Base-by-base conservation (phyloP, 2,797 vertebrate species). In the Dromococcyx pavoninus region DNA sequence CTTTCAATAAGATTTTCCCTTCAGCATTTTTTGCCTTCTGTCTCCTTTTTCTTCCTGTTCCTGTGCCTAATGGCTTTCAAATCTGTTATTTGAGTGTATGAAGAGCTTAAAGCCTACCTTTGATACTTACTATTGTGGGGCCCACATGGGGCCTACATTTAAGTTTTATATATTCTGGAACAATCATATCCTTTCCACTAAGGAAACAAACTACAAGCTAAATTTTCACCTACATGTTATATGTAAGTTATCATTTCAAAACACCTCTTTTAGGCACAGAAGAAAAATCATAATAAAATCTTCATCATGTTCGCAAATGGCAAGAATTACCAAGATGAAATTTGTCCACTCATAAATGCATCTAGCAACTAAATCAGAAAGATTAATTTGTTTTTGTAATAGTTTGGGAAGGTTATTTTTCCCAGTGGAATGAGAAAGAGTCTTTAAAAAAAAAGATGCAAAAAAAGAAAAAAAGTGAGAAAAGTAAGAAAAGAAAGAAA, bases 1-100 rank as follows among this genome's bases (percentile, higher is more conserved):
- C 61, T 91, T 95, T 79, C 86, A 94, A 71, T 4, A 76, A 91
- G 65, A 89, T 88, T 79, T 84, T 84, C 93, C 73, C 80, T 83
- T 97, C 56, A 86, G 77, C 56, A 5, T 39, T 73, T 57, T 77
- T 78, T 85, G 54, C 74, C 91, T 88, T 89, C 89, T 91, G 62
- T 78, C 87, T 90, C 95, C 37, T 9, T 95, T 88, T 86, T 67
- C 64, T 77, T 64, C 60, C 73, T 94, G 43, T 80, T 95, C 84
- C 35, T 75, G 60, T 18, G 74, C 78, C 53, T 94, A 91, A 91
- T 39, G 79, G 78, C 87, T 97, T 96, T 95, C 67, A 88, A 92
- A 89, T 92, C 94, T 87, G 58, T 48, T 74, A 83, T 70, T 50
- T 89, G 67, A 91, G 37, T 3, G 19, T 57, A 91, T 30, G 73